These are phyloP conservation scores for Fragum fragum DNA, from an alignment of 2,888 invertebrate genomes.

Conservation along the genomic window DNA sequence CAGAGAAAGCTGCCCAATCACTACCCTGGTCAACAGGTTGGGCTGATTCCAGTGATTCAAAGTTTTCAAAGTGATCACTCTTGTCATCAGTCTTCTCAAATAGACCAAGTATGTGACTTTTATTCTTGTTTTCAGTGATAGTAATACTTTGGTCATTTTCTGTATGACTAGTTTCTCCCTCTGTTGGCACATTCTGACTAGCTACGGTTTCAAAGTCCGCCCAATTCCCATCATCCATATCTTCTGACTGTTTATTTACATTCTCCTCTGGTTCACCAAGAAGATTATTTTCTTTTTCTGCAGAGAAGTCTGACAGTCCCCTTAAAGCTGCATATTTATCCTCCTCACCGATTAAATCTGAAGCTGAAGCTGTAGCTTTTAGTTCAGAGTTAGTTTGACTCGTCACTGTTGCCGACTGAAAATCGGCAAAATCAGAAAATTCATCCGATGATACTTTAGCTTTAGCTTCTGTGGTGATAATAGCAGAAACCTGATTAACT, in stretches of 20 bases:
- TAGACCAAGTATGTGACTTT: slow-evolving; percentile 20
- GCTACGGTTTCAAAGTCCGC: slow-evolving; percentile 68
- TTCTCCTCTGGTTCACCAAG: slow-evolving; percentile 27
- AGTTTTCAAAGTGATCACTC: slow-evolving; percentile 40
- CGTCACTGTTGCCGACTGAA: slow-evolving; percentile 75
- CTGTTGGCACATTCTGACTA: slow-evolving; percentile 12
- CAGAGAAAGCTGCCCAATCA: background rate
- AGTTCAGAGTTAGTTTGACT: slow-evolving; percentile 15
- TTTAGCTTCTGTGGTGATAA: background rate
- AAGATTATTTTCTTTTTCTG: slow-evolving; percentile 21
- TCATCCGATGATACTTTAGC: slow-evolving; percentile 61
- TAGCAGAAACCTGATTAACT: slow-evolving; percentile 26
- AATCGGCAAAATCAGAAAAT: slow-evolving; percentile 79
- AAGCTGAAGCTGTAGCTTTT: slow-evolving; percentile 64
- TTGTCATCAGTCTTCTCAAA: slow-evolving; percentile 4
- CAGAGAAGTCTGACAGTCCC: slow-evolving; percentile 48
- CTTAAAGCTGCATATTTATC: slow-evolving; percentile 83
- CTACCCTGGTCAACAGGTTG: background rate
- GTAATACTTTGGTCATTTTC: background rate
- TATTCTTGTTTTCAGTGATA: slow-evolving; percentile 14
- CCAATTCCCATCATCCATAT: slow-evolving; percentile 63
- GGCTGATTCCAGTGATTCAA: slow-evolving; percentile 15
- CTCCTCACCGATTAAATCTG: slow-evolving; percentile 78
- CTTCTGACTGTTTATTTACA: slow-evolving; percentile 27
- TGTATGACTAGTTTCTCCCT: background rate